Percentiles rank a stretch among this genome's conserved stretches.
Evolutionary conservation across 2,888 invertebrate species (phyloP).

Genomic region (Diplolepis rosae): DNA sequence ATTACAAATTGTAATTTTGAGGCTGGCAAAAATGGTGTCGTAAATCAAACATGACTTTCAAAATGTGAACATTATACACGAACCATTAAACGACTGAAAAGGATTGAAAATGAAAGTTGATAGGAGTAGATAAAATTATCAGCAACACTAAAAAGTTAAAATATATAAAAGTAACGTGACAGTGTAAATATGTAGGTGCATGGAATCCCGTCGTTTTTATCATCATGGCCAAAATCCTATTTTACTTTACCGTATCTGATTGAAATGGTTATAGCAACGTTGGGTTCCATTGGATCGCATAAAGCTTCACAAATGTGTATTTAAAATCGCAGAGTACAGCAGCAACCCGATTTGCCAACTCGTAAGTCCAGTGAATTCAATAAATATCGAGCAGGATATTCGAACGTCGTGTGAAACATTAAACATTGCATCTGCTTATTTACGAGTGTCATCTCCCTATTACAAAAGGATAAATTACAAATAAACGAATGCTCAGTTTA

Average conservation of each 20-base stretch:
- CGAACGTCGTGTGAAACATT: neutral
- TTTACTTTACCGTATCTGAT: constrained; percentile 14
- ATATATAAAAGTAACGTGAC: neutral
- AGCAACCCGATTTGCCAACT: neutral
- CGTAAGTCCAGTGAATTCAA: constrained; percentile 10
- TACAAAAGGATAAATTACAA: constrained; percentile 16
- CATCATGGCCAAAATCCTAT: constrained; percentile 8
- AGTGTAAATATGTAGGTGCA: neutral
- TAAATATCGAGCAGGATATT: constrained; percentile 23
- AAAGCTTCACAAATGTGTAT: neutral
- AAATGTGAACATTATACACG: no score
- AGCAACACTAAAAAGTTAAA: no score
- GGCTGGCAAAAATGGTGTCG: no score
- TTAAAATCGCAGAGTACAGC: neutral
- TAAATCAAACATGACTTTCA: no score
- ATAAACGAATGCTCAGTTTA: constrained; percentile 7
- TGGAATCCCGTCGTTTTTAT: neutral
- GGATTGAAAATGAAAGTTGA: no score
- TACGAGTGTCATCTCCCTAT: neutral
- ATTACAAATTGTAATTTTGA: no score
- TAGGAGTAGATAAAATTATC: no score
- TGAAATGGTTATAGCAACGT: constrained; percentile 20
- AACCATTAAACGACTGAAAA: no score
- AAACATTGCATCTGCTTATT: constrained; percentile 11
- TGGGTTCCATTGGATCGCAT: neutral